Base-by-base conservation (phyloP, 2,113 vertebrate species). In the Aspiorhynchus laticeps region DNA sequence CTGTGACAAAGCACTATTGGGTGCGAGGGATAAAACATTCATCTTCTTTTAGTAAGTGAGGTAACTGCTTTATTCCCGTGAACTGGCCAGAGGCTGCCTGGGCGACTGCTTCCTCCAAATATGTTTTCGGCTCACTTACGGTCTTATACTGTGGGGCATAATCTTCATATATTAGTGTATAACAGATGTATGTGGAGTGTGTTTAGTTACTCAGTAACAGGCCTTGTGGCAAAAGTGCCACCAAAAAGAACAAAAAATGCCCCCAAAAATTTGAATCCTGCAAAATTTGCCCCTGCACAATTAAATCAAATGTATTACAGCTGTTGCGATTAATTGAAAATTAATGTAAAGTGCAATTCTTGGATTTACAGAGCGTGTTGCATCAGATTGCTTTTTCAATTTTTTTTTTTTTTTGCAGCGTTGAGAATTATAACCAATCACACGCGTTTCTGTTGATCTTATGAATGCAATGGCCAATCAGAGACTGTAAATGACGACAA, bases 11-110 rank as follows among this genome's bases (percentile, higher is more conserved):
- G 69, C 69, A 69, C 69, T 61, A 67, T 61, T 61, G 75, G 77
- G 56, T 56, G 74, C 77, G 46, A 36, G 33, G 69, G 46, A 75
- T 69, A 63, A 77, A 59, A 48, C 82, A 85, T 89, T 89, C 59
- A 85, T 89, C 77, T 87, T 87, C 69, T 87, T 87, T 87, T 76
- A 12, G 46, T 71, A 74, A 85, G 80, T 80, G 75, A 81, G 88
- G 67, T 56, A 85, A 83, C 67, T 65, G 28, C 81, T 84, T 67
- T 87, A 88, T 87, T 84, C 84, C 85, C 31, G 51, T 61, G 63
- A 77, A 67, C 77, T 41, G 26, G 46, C 69, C 74, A 78, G 80
- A 12, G 73, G 65, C 36, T 80, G 63, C 19, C 33, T 51, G 33
- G 38, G 61, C 48, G 71, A 83, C 43, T 46, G 26, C 41, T n/a